Conservation (phyloP, 1,140 invertebrate genomes). For the Brachionus manjavacas region DNA sequence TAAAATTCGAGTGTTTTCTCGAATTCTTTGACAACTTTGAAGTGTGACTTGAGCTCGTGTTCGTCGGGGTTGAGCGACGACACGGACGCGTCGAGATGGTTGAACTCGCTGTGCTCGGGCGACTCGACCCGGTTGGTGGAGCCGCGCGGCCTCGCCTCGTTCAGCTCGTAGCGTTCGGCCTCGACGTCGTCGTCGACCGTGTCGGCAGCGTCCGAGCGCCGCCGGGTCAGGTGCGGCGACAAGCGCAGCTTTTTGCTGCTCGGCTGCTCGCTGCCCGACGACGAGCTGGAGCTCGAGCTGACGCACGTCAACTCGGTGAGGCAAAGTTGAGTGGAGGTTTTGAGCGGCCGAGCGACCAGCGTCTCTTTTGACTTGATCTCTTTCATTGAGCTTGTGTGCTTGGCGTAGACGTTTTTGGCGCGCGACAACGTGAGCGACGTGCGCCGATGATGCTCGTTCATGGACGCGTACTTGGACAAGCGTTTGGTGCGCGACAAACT, state of each 20-base stretch:
- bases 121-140: background rate
- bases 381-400: conserved; percentile 35
- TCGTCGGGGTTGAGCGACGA: background rate
- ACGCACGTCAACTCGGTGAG: background rate
- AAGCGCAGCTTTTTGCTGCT: background rate
- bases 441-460: conserved; percentile 19
- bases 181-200: background rate
- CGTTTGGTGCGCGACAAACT: background rate
- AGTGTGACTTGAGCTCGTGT: background rate
- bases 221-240: too few relatives aligned
- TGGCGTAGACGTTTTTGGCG: background rate
- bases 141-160: background rate
- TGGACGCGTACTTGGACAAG: background rate
- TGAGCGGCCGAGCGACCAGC: background rate
- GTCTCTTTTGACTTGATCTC: background rate
- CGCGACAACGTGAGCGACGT: background rate
- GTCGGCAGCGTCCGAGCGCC: background rate
- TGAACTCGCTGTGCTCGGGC: background rate
- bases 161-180: background rate
- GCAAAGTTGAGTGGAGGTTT: background rate
- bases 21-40: conserved; percentile 18
- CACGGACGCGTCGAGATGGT: background rate
- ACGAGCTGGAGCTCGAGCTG: conserved; percentile 5
- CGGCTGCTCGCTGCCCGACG: background rate
- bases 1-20: background rate